Base-by-base conservation (phyloP, 1,140 invertebrate species). In the Drosophila pallidifrons region DNA sequence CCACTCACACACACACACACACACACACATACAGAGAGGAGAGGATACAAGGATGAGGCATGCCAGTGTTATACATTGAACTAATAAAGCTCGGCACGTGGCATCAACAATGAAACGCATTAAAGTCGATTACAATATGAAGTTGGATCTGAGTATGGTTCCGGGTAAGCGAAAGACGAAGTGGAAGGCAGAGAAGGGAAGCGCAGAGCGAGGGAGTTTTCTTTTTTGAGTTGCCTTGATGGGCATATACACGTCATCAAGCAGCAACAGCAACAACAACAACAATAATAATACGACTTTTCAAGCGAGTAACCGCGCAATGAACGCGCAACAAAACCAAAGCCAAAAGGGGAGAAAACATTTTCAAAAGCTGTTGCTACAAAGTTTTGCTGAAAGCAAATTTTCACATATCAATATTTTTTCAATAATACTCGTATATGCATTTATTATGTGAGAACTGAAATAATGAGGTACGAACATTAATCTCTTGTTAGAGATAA, bases 71-170 rank as follows among this genome's bases (percentile, higher is more conserved):
- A 78, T 91, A 91, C 83, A 87, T 87, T 87, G 85, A 92, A 92
- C 91, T 92, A 92, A 92, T 92, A 92, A 92, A 92, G 91, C 91
- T 77, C 83, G 91, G 80, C 91, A 92, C 91, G 91, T 92, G 91
- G 91, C 91, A 86, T 92, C 87, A 92, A 92, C 91, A 92, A 92
- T 92, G 91, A 89, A 92, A 92, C 91, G 91, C 91, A 92, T 92
- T 92, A 92, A 92, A 92, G 91, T 92, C 89, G 91, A 92, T 92
- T 92, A 92, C 91, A 92, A 91, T 92, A 92, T 82, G 81, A 90
- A 92, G 75, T 79, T 77, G 64, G 49, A 63, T 45, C 28, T 43
- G 63, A 64, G 20, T 25, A 38, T n/a, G 32, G 43, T 30, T 13
- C 11, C 20, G 60, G 13, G 11, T 25, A 3, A 20, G 20, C 2